Conservation (phyloP, 1,140 invertebrate genomes). For the Eulimnadia texana region DNA sequence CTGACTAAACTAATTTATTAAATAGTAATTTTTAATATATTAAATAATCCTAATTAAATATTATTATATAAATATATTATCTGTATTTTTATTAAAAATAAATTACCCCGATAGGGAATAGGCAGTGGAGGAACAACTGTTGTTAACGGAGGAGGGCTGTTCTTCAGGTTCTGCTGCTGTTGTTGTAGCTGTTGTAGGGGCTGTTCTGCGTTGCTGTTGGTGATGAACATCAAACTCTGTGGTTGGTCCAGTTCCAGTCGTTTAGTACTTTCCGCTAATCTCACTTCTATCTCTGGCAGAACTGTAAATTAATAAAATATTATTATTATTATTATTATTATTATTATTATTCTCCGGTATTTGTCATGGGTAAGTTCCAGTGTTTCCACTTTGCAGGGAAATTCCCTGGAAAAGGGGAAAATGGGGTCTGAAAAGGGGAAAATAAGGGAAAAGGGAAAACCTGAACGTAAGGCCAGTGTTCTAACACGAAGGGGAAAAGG, state of each 20-base stretch:
- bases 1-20: no score
- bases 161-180: neutral
- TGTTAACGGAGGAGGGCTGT: neutral
- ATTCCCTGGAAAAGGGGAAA: no score
- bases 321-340: no score
- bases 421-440: no score
- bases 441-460: no score
- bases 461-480: no score
- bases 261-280: neutral
- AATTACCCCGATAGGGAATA: constrained; percentile 9
- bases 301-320: neutral
- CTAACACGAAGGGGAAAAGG: no score
- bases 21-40: no score
- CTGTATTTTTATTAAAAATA: neutral
- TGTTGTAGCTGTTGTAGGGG: neutral
- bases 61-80: neutral
- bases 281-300: neutral
- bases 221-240: neutral
- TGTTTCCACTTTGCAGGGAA: no score
- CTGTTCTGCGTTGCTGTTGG: no score
- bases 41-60: neutral
- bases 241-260: neutral
- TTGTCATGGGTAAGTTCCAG: no score
- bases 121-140: neutral
- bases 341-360: no score